Conservation (phyloP, 2,797 vertebrate species). For the Smutsia temminckii region DNA sequence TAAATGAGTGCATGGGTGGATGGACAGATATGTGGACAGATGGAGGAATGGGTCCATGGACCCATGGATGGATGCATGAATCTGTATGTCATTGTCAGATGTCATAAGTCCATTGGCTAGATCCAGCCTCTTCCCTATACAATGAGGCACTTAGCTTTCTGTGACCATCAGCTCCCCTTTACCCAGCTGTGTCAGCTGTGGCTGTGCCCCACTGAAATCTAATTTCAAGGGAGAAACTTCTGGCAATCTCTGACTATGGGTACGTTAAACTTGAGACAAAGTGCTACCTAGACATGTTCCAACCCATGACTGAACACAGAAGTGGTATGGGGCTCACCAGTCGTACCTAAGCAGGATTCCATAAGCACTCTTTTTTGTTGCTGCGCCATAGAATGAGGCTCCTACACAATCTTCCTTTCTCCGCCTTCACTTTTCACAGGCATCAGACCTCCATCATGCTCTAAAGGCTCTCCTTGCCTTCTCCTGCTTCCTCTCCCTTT, state of each 20-base stretch:
- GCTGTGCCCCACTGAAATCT: background rate
- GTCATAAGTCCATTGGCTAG: background rate
- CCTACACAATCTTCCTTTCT: background rate
- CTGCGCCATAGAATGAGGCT: background rate
- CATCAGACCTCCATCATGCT: background rate
- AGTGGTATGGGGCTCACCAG: background rate
- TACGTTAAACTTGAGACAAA: background rate
- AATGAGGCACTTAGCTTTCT: background rate
- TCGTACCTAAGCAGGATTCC: background rate
- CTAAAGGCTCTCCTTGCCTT: background rate
- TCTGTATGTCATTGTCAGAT: background rate
- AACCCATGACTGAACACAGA: background rate
- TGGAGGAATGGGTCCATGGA: too few relatives aligned
- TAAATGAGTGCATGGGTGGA: background rate
- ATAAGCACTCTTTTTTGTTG: background rate
- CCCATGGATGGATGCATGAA: background rate
- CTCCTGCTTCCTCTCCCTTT: background rate
- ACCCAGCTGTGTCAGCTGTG: background rate
- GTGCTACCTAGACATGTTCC: background rate
- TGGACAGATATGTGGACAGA: too few relatives aligned
- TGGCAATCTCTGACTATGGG: background rate
- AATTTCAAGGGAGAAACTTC: constrained; percentile 22
- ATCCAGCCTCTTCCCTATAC: background rate
- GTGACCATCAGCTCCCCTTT: background rate
- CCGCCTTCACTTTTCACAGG: background rate